Conservation (phyloP, 1,140 invertebrate genomes). For the Ridgeia piscesae region DNA sequence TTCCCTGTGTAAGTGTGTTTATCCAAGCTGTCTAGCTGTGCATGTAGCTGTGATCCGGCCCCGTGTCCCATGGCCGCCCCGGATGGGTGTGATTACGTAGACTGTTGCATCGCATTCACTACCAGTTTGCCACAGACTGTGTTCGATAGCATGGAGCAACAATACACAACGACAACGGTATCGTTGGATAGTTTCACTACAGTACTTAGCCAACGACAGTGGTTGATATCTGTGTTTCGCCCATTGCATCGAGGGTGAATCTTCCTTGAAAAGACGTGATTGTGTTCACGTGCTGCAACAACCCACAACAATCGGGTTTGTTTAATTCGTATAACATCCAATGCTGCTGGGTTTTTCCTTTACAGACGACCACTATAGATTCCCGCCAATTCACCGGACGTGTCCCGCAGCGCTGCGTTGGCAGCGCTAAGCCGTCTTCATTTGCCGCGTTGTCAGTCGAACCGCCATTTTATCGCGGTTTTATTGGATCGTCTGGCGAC, state of each 20-base stretch:
- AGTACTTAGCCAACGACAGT: not conserved
- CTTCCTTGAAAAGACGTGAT: no score
- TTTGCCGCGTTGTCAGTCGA: not conserved
- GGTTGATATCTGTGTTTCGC: no score
- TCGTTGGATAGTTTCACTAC: not conserved
- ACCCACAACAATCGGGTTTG: not conserved
- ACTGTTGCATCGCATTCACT: no score
- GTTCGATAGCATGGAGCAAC: no score
- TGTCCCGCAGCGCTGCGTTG: not conserved
- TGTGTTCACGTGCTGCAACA: not conserved
- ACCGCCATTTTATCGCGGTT: not conserved
- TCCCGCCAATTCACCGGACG: not conserved
- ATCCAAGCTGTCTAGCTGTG: not conserved
- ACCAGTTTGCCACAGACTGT: no score
- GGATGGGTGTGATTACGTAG: no score
- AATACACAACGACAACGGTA: no score
- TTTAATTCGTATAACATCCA: not conserved
- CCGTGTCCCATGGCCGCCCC: not conserved
- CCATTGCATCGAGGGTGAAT: no score
- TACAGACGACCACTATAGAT: not conserved
- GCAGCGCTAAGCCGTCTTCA: not conserved
- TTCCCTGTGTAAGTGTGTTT: not conserved
- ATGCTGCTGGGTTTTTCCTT: not conserved
- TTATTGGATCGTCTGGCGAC: slow-evolving; percentile 3
- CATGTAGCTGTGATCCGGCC: not conserved